Conservation (phyloP, 2,797 vertebrate genomes). For the Atherinosoma microstoma region DNA sequence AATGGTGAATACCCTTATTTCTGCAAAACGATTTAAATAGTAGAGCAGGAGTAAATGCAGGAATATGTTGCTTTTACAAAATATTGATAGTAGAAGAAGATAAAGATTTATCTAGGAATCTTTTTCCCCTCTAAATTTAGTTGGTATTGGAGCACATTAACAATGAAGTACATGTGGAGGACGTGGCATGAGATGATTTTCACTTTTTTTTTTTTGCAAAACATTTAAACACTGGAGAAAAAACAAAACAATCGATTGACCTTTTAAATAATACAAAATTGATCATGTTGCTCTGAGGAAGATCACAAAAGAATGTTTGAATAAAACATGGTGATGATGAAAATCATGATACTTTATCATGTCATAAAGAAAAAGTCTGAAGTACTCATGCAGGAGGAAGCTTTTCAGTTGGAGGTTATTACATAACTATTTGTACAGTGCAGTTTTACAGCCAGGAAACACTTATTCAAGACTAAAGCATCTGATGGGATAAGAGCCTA, state of each 20-base stretch:
- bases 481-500: not conserved
- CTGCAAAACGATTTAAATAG: constrained; percentile 49
- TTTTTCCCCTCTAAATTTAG: constrained; percentile 8
- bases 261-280: constrained; percentile 64
- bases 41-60: constrained; percentile 5
- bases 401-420: not conserved
- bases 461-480: not conserved
- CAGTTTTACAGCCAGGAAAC: not conserved
- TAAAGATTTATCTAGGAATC: constrained; percentile 1
- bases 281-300: constrained; percentile 58
- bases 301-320: constrained; percentile 66
- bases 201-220: constrained; percentile 22
- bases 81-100: not conserved
- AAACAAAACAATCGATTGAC: constrained; percentile 70
- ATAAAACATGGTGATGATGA: constrained; percentile 65
- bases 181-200: constrained; percentile 26
- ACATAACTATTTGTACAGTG: not conserved
- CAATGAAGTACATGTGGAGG: constrained; percentile 14
- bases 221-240: constrained; percentile 35
- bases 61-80: constrained; percentile 14
- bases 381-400: constrained; percentile 2
- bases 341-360: constrained; percentile 47
- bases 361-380: constrained; percentile 39
- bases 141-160: not conserved
- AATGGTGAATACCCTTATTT: constrained; percentile 36